Conservation (phyloP, 53 echinoderm and acorn worm genomes). For the Antedon mediterranea region DNA sequence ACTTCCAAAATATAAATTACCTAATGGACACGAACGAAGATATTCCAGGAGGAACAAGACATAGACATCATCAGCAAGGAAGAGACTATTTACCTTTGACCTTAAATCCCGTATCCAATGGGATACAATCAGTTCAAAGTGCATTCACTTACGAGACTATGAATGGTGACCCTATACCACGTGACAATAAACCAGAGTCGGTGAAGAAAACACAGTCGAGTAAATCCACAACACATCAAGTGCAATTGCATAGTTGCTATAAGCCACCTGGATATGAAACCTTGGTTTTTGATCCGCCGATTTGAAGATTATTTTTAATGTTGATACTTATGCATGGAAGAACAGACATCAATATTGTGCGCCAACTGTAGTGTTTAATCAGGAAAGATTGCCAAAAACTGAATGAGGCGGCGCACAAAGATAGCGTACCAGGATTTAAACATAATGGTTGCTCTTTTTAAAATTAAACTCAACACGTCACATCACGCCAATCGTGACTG, state of each 20-base stretch:
- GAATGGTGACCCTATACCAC: neutral
- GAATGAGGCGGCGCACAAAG: no score
- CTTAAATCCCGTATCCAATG: neutral
- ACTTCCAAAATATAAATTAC: neutral
- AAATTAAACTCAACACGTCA: no score
- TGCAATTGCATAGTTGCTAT: neutral
- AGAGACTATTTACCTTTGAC: neutral
- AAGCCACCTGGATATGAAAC: neutral
- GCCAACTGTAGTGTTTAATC: no score
- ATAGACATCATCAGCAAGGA: neutral
- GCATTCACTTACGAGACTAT: neutral
- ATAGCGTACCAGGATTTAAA: no score
- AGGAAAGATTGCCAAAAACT: no score
- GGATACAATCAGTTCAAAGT: neutral
- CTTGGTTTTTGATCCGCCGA: neutral
- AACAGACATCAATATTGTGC: no score
- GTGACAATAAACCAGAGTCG: neutral
- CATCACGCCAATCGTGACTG: no score
- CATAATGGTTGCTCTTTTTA: no score
- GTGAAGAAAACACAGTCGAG: neutral
- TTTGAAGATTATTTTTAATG: no score
- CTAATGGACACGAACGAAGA: neutral
- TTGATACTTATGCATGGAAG: no score
- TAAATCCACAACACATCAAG: neutral
- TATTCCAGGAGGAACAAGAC: neutral